phyloP scores from a whole-genome alignment of 2,888 invertebrate genomes.

The Gastrophysa polygoni region DNA sequence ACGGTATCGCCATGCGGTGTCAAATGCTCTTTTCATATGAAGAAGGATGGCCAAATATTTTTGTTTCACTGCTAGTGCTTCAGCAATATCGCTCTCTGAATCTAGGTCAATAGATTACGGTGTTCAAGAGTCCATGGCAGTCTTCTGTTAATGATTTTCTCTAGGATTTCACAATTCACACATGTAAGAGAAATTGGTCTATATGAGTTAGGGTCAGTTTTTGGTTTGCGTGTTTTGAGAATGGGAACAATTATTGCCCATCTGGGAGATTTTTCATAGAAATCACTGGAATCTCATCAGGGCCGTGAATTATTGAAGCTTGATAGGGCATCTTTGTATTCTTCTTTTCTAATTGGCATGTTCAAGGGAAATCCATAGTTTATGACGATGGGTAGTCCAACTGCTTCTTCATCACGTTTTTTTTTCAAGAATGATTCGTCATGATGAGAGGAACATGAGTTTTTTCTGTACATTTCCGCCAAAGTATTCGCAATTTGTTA shows the following conservation, averaged over 20 bases:
- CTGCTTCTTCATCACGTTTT: slow-evolving; percentile 9
- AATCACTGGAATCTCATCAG: too few relatives aligned
- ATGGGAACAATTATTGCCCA: slow-evolving; percentile 17
- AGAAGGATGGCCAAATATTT: slow-evolving; percentile 21
- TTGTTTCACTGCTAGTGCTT: slow-evolving; percentile 26
- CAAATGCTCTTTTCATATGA: slow-evolving; percentile 29
- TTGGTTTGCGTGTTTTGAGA: slow-evolving; percentile 22
- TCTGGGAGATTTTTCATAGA: too few relatives aligned
- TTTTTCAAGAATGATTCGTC: slow-evolving; percentile 10
- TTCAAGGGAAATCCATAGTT: too few relatives aligned
- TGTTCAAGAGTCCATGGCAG: slow-evolving; percentile 29
- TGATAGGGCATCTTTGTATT: too few relatives aligned
- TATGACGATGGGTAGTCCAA: slow-evolving; percentile 15
- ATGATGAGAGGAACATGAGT: neutral
- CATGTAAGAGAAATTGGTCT: slow-evolving; percentile 29
- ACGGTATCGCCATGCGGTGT: slow-evolving; percentile 15
- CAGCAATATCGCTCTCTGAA: slow-evolving; percentile 26
- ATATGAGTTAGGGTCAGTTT: slow-evolving; percentile 20
- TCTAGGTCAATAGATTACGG: slow-evolving; percentile 24
- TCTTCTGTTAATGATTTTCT: slow-evolving; percentile 30
- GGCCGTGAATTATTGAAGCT: too few relatives aligned
- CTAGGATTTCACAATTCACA: too few relatives aligned
- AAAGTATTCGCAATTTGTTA: slow-evolving; percentile 1
- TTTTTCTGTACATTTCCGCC: neutral
- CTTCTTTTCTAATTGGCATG: too few relatives aligned